Conservation (phyloP, 2,888 invertebrate species). For the Itoplectis maculator region DNA sequence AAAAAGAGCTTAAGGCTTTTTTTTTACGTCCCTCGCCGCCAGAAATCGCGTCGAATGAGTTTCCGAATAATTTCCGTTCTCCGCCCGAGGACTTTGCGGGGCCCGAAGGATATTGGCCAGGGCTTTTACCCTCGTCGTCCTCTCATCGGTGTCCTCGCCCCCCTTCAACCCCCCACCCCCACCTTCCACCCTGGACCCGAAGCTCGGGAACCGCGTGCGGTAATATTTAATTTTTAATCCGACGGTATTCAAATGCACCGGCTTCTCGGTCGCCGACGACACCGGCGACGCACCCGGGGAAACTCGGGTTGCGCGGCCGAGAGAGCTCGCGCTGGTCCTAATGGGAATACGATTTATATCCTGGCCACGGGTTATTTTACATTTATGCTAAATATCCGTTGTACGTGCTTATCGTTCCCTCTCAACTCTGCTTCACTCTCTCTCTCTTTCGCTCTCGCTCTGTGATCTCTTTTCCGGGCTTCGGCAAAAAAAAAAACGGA, state of each 20-base stretch:
- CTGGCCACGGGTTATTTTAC: constrained; percentile 79
- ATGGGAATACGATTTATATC: constrained; percentile 84
- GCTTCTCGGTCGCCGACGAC: constrained; percentile 49
- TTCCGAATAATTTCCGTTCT: constrained; percentile 45
- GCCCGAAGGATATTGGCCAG: constrained; percentile 24
- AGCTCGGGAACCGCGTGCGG: constrained; percentile 73
- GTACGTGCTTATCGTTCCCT: constrained; percentile 70
- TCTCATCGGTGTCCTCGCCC: constrained; percentile 74
- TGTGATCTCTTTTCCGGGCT: not conserved
- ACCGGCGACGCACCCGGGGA: not conserved
- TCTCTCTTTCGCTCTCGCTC: constrained; percentile 3
- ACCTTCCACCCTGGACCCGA: constrained; percentile 7
- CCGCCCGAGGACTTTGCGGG: constrained; percentile 13
- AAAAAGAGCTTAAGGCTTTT: constrained; percentile 56
- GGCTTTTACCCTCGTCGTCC: constrained; percentile 47
- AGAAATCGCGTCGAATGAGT: constrained; percentile 15
- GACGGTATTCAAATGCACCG: constrained; percentile 81
- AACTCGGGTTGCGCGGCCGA: constrained; percentile 5
- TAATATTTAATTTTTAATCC: constrained; percentile 84
- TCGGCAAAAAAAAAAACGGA: not conserved
- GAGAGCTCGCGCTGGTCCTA: constrained; percentile 74
- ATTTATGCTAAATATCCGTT: constrained; percentile 81
- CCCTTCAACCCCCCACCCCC: not conserved
- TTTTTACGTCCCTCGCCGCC: not conserved
- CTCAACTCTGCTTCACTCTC: constrained; percentile 19